Evolutionary conservation across 2,113 vertebrate genomes (phyloP), one percentile per base, ranked within the genome.

Genomic region (Platysteira castanea): DNA sequence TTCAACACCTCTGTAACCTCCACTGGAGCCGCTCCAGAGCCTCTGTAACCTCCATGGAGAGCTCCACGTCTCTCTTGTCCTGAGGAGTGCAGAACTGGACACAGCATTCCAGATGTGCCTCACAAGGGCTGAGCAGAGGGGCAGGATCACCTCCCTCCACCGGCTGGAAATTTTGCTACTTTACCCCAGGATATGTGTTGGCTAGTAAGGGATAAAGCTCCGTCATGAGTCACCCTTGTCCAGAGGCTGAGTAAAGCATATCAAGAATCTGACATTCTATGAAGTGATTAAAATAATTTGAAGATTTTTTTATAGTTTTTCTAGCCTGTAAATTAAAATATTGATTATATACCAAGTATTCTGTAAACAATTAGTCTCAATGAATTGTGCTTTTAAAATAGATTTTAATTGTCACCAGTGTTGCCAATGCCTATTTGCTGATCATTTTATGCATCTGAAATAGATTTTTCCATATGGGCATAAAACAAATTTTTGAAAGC

Each of bases 1-100:
- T 46, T 12, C 52, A 5, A 8, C 44, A 24, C 11, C 37, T 14
- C 2, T 33, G 42, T 3, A 39, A 9, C 39, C 39, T 39, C 39
- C 39, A 39, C 39, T 39, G 39, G 39, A 39, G 39, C 39, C 11
- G 39, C 39, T 39, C 39, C 39, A 39, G 39, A n/a, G n/a, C 11
- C 37, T 14, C 2, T 33, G 42, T 3, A 13, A 7, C 12, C 27
- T 23, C 12, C 5, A 3, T n/a, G n/a, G n/a, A 27, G 7, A 39
- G 19, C 19, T 28, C 24, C 7, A 0, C 1, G 30, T 7, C 16
- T 4, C 30, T 49, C 39, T 0, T 20, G 33, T 5, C 1, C 60
- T 24, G 33, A 46, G 23, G 23, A 81, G 13, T 4, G 1, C 53
- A n/a, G 1, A 3, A 21, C 27, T 27, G 44, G 15, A 39, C 19